Evolutionary conservation across 2,888 invertebrate species (phyloP).

Genomic region (Napeogenes inachia): DNA sequence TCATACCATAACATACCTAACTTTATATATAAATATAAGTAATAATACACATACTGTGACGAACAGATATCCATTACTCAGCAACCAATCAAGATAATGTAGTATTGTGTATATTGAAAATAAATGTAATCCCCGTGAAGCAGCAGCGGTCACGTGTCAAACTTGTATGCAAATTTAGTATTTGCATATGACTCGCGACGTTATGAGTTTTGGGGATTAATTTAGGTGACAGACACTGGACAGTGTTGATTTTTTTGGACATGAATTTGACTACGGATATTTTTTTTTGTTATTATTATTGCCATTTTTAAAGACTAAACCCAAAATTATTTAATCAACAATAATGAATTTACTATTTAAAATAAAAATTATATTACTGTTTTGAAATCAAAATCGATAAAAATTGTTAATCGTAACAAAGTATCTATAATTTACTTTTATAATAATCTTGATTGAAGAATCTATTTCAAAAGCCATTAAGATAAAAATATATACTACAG

Average conservation of each 20-base stretch:
- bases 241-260: background rate
- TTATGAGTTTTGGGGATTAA: conserved; percentile 33
- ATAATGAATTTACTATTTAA: background rate
- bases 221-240: conserved; percentile 11
- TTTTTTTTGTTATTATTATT: background rate
- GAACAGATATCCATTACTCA: background rate
- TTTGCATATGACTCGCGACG: conserved; percentile 39
- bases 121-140: conserved; percentile 66
- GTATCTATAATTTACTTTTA: background rate
- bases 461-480: too few species aligned
- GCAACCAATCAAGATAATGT: conserved; percentile 3
- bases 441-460: background rate
- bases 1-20: background rate
- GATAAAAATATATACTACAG: too few species aligned
- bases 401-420: background rate
- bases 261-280: conserved; percentile 1
- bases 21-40: background rate
- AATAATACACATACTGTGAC: background rate
- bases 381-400: background rate
- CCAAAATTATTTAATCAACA: too few species aligned
- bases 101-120: conserved; percentile 49
- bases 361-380: background rate
- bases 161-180: conserved; percentile 55
- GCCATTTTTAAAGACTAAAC: too few species aligned
- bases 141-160: conserved; percentile 49